Percentiles rank a stretch among this genome's conserved stretches.
phyloP scores from a whole-genome alignment of 2,113 vertebrate genomes.

The Myiozetetes cayanensis region DNA sequence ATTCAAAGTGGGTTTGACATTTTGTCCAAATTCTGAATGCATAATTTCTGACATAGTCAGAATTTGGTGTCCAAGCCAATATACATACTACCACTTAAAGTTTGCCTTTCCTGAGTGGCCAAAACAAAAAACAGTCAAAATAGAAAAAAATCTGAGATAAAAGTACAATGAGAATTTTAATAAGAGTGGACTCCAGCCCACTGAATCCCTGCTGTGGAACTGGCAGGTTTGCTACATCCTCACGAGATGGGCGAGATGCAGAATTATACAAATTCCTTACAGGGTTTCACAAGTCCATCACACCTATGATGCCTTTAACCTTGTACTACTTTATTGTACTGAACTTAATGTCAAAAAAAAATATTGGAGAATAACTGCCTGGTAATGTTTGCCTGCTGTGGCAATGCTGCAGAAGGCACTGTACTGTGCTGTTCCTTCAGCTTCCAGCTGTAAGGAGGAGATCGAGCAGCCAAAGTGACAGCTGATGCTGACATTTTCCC shows the following conservation, averaged over 20 bases:
- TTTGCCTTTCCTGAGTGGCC: not conserved
- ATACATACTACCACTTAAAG: not conserved
- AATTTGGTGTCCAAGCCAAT: not conserved
- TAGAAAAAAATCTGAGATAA: not conserved
- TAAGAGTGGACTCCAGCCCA: not conserved
- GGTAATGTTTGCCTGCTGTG: conserved; percentile 4
- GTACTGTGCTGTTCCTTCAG: not conserved
- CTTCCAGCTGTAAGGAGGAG: not conserved
- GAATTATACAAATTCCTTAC: not conserved
- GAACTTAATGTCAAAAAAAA: conserved; percentile 22
- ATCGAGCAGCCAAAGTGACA: not conserved
- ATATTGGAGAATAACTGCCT: conserved; percentile 37
- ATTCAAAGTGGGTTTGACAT: not conserved
- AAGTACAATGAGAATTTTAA: not conserved
- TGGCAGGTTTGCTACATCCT: not conserved
- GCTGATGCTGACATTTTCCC: not conserved
- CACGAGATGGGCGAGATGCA: not conserved
- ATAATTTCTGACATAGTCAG: not conserved
- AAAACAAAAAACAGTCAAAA: not conserved
- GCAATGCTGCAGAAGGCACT: not conserved
- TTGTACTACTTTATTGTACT: conserved; percentile 21
- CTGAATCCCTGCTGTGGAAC: not conserved
- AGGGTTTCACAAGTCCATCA: conserved; percentile 48
- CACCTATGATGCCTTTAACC: conserved; percentile 44
- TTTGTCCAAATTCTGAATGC: not conserved